Evolutionary conservation across 2,113 vertebrate genomes (phyloP).

Genomic region (Micromys minutus): DNA sequence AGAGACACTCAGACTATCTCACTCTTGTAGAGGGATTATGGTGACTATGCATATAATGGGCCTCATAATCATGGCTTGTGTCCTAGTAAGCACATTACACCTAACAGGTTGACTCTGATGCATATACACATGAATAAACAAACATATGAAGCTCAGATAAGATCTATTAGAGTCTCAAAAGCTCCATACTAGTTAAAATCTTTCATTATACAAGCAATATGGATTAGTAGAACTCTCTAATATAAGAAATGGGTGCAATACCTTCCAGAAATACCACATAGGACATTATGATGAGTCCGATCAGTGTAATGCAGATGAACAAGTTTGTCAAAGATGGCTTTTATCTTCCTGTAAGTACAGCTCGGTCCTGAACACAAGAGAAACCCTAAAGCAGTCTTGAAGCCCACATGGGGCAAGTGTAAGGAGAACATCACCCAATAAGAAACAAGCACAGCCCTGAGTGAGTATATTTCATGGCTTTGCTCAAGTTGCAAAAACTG

Average conservation of each 20-base stretch:
- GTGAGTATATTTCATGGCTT: background rate
- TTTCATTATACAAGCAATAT: background rate
- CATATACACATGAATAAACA: accelerated
- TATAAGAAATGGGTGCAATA: background rate
- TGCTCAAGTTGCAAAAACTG: background rate
- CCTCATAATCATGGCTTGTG: background rate
- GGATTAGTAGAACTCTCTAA: background rate
- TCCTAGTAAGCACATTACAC: background rate
- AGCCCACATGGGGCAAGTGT: background rate
- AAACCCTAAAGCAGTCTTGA: accelerated
- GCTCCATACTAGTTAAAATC: background rate
- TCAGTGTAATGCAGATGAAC: background rate
- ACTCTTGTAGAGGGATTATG: background rate
- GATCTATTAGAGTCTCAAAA: background rate
- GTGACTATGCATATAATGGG: background rate
- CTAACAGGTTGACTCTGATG: background rate
- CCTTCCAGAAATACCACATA: background rate
- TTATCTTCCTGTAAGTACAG: background rate
- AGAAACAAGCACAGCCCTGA: background rate
- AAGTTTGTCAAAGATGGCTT: background rate
- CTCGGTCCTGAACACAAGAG: background rate
- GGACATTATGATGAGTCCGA: background rate
- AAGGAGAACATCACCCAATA: background rate
- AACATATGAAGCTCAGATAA: background rate
- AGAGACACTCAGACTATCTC: background rate